A percentile compares a stretch with the other conserved stretches of the same genome.
phyloP scores from a whole-genome alignment of 1,140 invertebrate species.

The Holotrichia oblita region DNA sequence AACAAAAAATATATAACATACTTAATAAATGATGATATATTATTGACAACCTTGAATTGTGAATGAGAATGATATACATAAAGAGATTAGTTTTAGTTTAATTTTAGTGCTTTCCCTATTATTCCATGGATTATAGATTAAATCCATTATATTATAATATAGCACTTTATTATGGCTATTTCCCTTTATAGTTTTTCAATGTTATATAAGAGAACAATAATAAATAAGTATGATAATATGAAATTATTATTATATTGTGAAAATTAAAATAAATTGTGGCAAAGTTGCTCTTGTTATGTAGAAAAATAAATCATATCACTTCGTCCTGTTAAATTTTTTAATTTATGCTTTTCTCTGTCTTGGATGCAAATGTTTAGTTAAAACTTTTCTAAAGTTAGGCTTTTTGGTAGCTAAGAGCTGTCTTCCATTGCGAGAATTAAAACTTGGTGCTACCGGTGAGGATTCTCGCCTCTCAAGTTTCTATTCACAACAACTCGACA shows the following conservation, averaged over 20 bases:
- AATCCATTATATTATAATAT: constrained; percentile 38
- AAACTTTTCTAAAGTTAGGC: too few relatives aligned
- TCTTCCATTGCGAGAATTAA: too few relatives aligned
- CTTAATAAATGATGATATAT: constrained; percentile 7
- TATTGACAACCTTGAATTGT: not conserved
- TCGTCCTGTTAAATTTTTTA: constrained; percentile 35
- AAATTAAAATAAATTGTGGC: constrained; percentile 55
- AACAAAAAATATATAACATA: constrained; percentile 12
- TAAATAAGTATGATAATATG: constrained; percentile 50
- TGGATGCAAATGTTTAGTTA: not conserved
- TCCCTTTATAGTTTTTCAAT: constrained; percentile 30
- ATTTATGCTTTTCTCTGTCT: not conserved
- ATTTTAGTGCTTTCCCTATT: constrained; percentile 13
- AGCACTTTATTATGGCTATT: constrained; percentile 49
- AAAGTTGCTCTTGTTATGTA: constrained; percentile 58
- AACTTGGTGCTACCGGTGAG: too few relatives aligned
- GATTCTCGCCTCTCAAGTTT: too few relatives aligned
- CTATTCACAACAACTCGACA: too few relatives aligned
- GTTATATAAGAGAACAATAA: constrained; percentile 48
- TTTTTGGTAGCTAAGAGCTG: too few relatives aligned
- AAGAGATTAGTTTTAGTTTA: constrained; percentile 14
- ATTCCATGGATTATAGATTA: not conserved
- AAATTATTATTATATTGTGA: constrained; percentile 53
- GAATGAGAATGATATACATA: not conserved
- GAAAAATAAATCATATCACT: constrained; percentile 62